Evolutionary conservation across 2,113 vertebrate genomes (phyloP).

Genomic region (Eurystomus gularis): DNA sequence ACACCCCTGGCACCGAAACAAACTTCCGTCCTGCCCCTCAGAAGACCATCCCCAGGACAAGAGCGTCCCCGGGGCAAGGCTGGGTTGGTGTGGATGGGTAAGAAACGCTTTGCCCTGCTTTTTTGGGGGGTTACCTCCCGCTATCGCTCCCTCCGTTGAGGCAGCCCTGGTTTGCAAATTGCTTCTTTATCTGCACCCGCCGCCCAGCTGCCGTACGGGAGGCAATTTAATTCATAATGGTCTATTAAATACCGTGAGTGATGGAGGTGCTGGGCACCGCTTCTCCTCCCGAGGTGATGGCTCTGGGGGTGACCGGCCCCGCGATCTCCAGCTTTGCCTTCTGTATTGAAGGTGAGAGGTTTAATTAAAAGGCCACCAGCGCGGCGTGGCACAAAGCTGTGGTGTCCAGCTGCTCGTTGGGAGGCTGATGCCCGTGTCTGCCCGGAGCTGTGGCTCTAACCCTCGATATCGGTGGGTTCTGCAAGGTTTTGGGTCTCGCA

Average conservation of each 20-base stretch:
- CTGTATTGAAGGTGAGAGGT: neutral
- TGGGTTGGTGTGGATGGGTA: neutral
- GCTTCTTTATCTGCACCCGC: neutral
- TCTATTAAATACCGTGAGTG: neutral
- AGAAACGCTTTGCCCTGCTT: neutral
- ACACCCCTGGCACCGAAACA: accelerated
- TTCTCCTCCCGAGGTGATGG: neutral
- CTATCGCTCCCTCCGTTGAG: neutral
- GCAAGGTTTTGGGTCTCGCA: accelerated
- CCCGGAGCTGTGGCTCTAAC: neutral
- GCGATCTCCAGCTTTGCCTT: accelerated
- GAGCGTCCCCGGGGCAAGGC: neutral
- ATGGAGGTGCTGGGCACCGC: neutral
- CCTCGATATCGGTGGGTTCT: accelerated
- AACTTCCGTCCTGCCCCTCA: neutral
- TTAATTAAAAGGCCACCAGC: neutral
- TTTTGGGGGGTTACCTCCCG: neutral
- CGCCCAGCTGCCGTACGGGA: neutral
- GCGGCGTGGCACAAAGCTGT: neutral
- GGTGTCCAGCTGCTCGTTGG: neutral
- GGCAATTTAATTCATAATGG: neutral
- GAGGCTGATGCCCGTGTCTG: accelerated
- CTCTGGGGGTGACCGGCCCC: neutral
- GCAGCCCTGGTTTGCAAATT: neutral
- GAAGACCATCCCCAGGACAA: neutral